A percentile compares a stretch with the other conserved stretches of the same genome.
These are phyloP conservation scores for Psilopogon haemacephalus DNA, from an alignment of 2,113 vertebrate genomes.

Conservation along the genomic window DNA sequence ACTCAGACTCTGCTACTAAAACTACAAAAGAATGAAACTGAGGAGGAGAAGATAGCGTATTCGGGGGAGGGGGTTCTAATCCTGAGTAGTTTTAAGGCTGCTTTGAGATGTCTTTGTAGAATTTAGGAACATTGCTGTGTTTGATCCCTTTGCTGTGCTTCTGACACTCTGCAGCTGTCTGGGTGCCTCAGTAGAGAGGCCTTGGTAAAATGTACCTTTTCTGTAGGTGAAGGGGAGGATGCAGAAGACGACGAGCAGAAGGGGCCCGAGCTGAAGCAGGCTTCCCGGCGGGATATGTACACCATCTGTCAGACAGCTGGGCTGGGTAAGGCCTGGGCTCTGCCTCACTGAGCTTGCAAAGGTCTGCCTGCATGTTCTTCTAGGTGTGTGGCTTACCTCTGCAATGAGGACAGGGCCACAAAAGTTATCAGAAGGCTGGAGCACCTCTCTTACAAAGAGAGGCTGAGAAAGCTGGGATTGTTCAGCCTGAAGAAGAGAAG, in stretches of 20 bases:
- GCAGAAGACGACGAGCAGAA: slow-evolving; percentile 92
- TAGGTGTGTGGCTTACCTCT: neutral
- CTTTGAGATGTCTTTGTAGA: neutral
- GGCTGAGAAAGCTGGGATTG: neutral
- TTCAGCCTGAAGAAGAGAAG: neutral
- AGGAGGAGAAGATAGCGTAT: neutral
- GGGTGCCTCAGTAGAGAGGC: neutral
- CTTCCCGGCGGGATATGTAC: slow-evolving; percentile 97
- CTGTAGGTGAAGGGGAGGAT: slow-evolving; percentile 81
- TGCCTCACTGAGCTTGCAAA: neutral
- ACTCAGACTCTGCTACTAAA: neutral
- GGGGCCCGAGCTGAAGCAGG: slow-evolving; percentile 95
- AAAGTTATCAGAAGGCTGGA: neutral
- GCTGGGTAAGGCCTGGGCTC: slow-evolving; percentile 80
- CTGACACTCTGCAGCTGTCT: neutral
- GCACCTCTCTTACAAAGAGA: neutral
- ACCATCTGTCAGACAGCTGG: slow-evolving; percentile 95
- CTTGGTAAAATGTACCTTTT: neutral
- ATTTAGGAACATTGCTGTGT: neutral
- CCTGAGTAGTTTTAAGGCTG: neutral
- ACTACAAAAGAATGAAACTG: neutral
- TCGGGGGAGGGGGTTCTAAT: neutral
- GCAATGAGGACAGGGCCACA: neutral
- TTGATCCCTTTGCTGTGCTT: neutral
- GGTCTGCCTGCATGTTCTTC: neutral